phyloP scores from a whole-genome alignment of 2,888 invertebrate species.

The Brachypterus glaber region DNA sequence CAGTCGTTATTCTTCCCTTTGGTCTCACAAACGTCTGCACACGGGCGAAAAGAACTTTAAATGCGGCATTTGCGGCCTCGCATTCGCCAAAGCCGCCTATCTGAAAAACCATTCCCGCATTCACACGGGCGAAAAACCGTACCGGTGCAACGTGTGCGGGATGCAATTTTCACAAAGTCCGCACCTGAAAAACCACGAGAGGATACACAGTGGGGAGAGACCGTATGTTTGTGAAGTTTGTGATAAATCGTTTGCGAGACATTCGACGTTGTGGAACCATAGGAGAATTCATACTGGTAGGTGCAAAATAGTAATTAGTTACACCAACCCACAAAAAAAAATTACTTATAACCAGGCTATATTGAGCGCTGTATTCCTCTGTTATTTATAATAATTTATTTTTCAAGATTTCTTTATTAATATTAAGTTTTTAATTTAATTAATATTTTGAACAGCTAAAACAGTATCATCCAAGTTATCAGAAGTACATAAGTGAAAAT shows the following conservation, averaged over 20 bases:
- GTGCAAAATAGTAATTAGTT: too few relatives aligned
- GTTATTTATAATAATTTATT: too few relatives aligned
- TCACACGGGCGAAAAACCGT: slow-evolving; percentile 50
- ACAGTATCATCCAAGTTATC: too few relatives aligned
- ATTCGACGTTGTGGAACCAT: slow-evolving; percentile 83
- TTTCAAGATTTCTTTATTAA: too few relatives aligned
- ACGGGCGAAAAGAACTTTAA: slow-evolving; percentile 79
- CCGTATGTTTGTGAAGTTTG: slow-evolving; percentile 85
- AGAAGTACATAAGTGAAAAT: too few relatives aligned
- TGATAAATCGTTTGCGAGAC: slow-evolving; percentile 80
- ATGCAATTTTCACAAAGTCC: slow-evolving; percentile 88
- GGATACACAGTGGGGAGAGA: slow-evolving; percentile 79
- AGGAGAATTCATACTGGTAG: slow-evolving; percentile 79
- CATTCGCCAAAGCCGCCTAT: slow-evolving; percentile 85
- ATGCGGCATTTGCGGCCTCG: slow-evolving; percentile 78
- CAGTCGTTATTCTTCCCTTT: slow-evolving; percentile 75
- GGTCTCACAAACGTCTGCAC: slow-evolving; percentile 83
- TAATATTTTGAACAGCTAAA: too few relatives aligned
- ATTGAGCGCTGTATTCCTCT: too few relatives aligned
- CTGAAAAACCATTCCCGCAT: slow-evolving; percentile 81
- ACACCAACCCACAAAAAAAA: too few relatives aligned
- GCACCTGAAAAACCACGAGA: slow-evolving; percentile 79
- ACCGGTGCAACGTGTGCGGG: slow-evolving; percentile 68
- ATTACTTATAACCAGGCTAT: slow-evolving; percentile 11
- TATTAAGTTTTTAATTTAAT: too few relatives aligned